These are phyloP conservation scores for Orius laevigatus DNA, from an alignment of 1,140 invertebrate genomes.

Conservation along the genomic window DNA sequence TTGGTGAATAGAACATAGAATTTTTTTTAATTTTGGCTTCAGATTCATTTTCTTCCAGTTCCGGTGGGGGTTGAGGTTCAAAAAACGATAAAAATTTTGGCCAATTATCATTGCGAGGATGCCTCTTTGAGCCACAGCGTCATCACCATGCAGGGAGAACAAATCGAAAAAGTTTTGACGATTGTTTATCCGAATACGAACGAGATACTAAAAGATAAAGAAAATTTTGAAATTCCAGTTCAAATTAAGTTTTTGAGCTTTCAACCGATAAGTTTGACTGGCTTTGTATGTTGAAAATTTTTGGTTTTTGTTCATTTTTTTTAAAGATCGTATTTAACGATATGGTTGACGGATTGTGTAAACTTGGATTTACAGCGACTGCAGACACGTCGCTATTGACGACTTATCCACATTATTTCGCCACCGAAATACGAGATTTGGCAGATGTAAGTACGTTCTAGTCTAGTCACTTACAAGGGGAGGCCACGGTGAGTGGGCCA, in stretches of 20 bases:
- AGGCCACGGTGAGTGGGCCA: too few relatives aligned
- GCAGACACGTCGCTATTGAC: background rate
- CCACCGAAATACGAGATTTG: background rate
- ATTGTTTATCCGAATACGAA: constrained; percentile 6
- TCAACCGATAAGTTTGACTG: background rate
- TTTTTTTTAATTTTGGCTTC: background rate
- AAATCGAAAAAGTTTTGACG: background rate
- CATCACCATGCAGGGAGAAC: background rate
- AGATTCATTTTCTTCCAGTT: constrained; percentile 11
- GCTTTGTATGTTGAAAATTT: background rate
- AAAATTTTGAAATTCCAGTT: constrained; percentile 4
- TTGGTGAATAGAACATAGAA: background rate
- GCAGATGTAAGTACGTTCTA: too few relatives aligned
- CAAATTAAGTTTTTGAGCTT: constrained; percentile 7
- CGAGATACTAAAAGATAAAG: constrained; percentile 1
- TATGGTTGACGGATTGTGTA: background rate
- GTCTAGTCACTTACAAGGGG: too few relatives aligned
- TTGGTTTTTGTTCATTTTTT: background rate
- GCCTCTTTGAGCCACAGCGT: background rate
- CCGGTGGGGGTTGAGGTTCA: background rate
- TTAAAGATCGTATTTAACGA: background rate
- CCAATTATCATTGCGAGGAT: constrained; percentile 9
- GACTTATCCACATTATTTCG: background rate
- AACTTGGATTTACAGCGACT: background rate
- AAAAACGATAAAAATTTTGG: constrained; percentile 4